Evolutionary conservation across 2,113 vertebrate species (phyloP).

Genomic region (Hoplias malabaricus): DNA sequence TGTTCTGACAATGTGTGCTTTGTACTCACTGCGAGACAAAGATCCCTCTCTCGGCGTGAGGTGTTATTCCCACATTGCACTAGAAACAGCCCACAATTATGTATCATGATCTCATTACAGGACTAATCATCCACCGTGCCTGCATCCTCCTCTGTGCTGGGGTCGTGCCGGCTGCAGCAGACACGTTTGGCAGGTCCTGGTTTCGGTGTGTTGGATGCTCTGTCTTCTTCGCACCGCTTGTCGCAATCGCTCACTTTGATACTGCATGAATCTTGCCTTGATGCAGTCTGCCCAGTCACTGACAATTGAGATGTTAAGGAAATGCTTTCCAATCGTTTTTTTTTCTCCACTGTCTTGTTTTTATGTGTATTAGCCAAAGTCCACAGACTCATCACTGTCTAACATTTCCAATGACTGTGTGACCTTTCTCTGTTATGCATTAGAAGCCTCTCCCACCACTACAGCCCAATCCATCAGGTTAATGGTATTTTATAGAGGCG

Average conservation of each 20-base stretch:
- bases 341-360: constrained; percentile 19
- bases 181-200: not conserved
- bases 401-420: constrained; percentile 38
- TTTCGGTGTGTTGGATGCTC: not conserved
- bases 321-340: constrained; percentile 5
- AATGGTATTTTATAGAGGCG: constrained; percentile 47
- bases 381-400: constrained; percentile 37
- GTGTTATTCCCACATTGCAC: constrained; percentile 13
- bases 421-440: constrained; percentile 47
- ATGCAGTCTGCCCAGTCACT: not conserved
- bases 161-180: not conserved
- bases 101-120: constrained; percentile 11
- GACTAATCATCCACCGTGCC: not conserved
- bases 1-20: constrained; percentile 45
- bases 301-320: constrained; percentile 26
- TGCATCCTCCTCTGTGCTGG: not conserved
- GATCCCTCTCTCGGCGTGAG: constrained; percentile 10
- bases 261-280: not conserved
- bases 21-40: constrained; percentile 40
- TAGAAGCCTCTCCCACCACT: constrained; percentile 35
- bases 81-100: constrained; percentile 7
- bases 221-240: not conserved
- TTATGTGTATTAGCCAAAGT: constrained; percentile 42
- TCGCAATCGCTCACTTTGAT: not conserved
- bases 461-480: constrained; percentile 51